Base-by-base conservation (phyloP, 2,797 vertebrate genomes). In the Typhlichthys eigenmanni region DNA sequence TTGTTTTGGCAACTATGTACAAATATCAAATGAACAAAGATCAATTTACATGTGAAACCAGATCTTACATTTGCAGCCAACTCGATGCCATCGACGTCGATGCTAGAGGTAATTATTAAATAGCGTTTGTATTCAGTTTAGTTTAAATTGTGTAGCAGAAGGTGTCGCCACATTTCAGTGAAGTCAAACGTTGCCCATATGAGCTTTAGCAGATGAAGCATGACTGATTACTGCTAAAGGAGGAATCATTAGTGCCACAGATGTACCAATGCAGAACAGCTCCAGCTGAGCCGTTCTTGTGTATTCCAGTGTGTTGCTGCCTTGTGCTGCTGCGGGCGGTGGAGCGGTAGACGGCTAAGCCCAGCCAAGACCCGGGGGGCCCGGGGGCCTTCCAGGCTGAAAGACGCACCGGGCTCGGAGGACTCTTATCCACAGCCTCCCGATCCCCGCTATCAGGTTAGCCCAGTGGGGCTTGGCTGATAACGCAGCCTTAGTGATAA, bases 401-500 rank as follows among this genome's bases (percentile, higher is more conserved):
- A 61, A 87, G 87, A 89, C 84, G 32, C 55, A 68, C 71, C 75
- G 80, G 80, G 59, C 72, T 79, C 76, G 81, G 74, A 80, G 78
- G 69, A 69, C 71, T 78, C 72, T 88, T 89, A 88, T 86, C 86
- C 85, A 64, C 67, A 55, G 76, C 74, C 81, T 82, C 77, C 76
- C 57, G 59, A 71, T 83, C 76, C 66, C 55, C 65, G 57, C 81
- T 82, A 87, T 89, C 86, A 89, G 78, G 71, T 70, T 55, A 13
- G 79, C 87, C 72, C 89, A 80, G 86, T 64, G 69, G 89, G 85
- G 78, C 74, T 73, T 47, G 32, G 62, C 85, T 91, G 88, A 89
- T 90, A 91, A 83, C 76, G 65, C 62, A 34, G 78, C 32, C 65
- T 68, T 47, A 17, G 67, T 86, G 91, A 92, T 91, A 91, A 88